Conservation (phyloP, 1,140 invertebrate genomes). For the Mesaphorura yosii region DNA sequence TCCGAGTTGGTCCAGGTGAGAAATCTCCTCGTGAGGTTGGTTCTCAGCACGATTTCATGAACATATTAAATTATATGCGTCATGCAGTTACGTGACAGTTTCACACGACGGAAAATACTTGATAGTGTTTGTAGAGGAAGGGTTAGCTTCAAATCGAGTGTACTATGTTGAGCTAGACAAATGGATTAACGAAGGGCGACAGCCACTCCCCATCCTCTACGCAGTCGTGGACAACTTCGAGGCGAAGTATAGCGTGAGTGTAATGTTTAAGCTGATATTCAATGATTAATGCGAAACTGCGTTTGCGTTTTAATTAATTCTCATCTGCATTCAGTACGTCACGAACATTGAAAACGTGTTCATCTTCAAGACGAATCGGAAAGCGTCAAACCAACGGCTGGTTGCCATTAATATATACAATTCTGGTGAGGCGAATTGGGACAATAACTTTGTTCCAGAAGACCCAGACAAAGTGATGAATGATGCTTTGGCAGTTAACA, state of each 20-base stretch:
- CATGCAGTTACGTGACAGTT: constrained; percentile 33
- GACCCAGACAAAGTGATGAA: constrained; percentile 76
- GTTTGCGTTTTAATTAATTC: neutral
- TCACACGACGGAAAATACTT: constrained; percentile 47
- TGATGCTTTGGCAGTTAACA: constrained; percentile 67
- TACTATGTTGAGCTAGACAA: constrained; percentile 7
- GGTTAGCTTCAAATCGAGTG: constrained; percentile 10
- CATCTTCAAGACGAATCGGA: constrained; percentile 13
- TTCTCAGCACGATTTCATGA: constrained; percentile 7
- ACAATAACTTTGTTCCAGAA: constrained; percentile 65
- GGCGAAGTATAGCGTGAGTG: constrained; percentile 3
- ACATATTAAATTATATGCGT: neutral
- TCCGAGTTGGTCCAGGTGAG: constrained; percentile 76
- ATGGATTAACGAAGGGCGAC: neutral
- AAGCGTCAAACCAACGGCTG: constrained; percentile 16
- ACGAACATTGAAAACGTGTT: constrained; percentile 18
- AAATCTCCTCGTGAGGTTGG: too few relatives aligned
- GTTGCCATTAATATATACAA: constrained; percentile 21
- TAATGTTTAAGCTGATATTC: too few relatives aligned
- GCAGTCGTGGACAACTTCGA: constrained; percentile 7
- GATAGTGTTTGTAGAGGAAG: constrained; percentile 38
- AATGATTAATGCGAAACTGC: neutral
- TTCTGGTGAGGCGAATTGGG: constrained; percentile 70
- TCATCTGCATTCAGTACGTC: constrained; percentile 45
- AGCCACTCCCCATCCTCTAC: neutral